These are phyloP conservation scores for Meteorus colon DNA, from an alignment of 2,888 invertebrate species.

Conservation along the genomic window DNA sequence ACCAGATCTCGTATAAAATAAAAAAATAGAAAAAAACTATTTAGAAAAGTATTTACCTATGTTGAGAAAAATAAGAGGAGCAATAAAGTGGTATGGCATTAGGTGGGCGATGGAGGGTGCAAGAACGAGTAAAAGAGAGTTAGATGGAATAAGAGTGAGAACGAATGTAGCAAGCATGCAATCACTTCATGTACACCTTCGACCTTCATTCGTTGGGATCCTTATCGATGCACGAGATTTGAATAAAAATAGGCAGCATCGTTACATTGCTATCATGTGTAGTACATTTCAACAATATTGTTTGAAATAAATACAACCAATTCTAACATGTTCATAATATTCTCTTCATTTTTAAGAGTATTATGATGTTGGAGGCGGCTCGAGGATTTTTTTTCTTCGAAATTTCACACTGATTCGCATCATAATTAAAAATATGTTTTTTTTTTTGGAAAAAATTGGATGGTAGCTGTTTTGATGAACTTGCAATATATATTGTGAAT, in stretches of 20 bases:
- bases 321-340: background rate
- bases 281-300: background rate
- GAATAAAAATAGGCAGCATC: conserved; percentile 18
- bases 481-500: too few relatives aligned
- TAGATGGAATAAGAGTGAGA: background rate
- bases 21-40: background rate
- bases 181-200: background rate
- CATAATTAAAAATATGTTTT: too few relatives aligned
- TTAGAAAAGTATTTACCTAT: background rate
- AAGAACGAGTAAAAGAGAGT: background rate
- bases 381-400: too few relatives aligned
- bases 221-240: conserved; percentile 22
- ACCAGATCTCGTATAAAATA: conserved; percentile 3
- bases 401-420: too few relatives aligned
- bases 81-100: background rate
- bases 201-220: conserved; percentile 22
- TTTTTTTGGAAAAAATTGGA: too few relatives aligned
- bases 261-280: background rate
- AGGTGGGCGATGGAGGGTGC: background rate
- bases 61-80: background rate
- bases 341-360: too few relatives aligned
- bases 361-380: too few relatives aligned
- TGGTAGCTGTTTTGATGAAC: too few relatives aligned
- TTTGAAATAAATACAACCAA: background rate
- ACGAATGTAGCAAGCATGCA: conserved; percentile 10